A percentile compares a stretch with the other conserved stretches of the same genome.
Conservation (phyloP, 2,113 vertebrate genomes). For the Macaca mulatta region DNA sequence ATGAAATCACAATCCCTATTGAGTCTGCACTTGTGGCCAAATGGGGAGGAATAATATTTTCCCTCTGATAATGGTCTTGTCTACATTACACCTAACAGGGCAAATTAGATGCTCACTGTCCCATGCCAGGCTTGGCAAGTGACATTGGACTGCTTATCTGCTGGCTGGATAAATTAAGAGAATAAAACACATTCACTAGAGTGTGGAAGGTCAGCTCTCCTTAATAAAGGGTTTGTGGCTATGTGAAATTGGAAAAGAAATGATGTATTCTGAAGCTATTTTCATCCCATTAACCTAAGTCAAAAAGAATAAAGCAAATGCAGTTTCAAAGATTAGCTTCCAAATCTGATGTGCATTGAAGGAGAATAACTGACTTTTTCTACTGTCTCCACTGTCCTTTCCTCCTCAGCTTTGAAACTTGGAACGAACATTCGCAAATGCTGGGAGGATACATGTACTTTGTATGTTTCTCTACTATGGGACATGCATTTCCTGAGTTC, state of each 20-base stretch:
- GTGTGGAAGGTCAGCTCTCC: slow-evolving; percentile 81
- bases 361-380: background rate
- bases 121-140: slow-evolving; percentile 6
- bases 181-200: slow-evolving; percentile 74
- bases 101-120: slow-evolving; percentile 66
- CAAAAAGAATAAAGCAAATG: slow-evolving; percentile 83
- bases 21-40: slow-evolving; percentile 22
- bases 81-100: slow-evolving; percentile 55
- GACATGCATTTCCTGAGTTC: background rate
- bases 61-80: slow-evolving; percentile 40
- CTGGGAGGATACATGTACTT: background rate
- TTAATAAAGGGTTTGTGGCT: slow-evolving; percentile 80
- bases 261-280: slow-evolving; percentile 82
- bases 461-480: background rate
- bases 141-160: slow-evolving; percentile 66
- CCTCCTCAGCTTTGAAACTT: background rate
- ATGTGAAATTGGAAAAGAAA: slow-evolving; percentile 81
- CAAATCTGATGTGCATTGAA: slow-evolving; percentile 65
- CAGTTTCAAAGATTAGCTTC: slow-evolving; percentile 78
- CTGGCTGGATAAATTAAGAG: slow-evolving; percentile 78
- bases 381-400: background rate
- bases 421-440: background rate
- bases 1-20: slow-evolving; percentile 1
- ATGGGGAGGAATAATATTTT: slow-evolving; percentile 40
- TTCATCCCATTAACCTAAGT: slow-evolving; percentile 85